Evolutionary conservation across 2,113 vertebrate genomes (phyloP), one percentile per base, ranked within the genome.

Genomic region (Ammodytes marinus): DNA sequence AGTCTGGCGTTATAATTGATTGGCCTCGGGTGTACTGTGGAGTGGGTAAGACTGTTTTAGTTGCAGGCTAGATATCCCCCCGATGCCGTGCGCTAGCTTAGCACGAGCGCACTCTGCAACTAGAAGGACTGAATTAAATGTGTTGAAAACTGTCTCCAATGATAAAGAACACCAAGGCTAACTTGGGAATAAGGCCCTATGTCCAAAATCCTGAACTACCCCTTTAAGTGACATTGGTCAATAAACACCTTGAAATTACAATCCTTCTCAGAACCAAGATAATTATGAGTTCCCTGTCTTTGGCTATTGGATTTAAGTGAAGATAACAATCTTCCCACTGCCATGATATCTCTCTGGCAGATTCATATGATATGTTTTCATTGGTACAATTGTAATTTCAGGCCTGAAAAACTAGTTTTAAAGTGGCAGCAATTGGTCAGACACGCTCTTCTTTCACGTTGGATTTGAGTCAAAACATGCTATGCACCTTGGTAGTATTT

Each of bases 291-390:
- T 69, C 46, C 42, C 11, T 50, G 37, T 17, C 5, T 13, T 3
- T 6, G 19, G 39, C 40, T 58, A 15, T 7, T 1, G 10, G 63
- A 6, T 40, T 27, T 47, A 39, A 47, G 19, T n/a, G 2, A 52
- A 73, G 50, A 63, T 15, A 40, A 35, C 11, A 52, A 49, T 53
- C 37, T 66, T 57, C 54, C 61, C 49, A 12, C 15, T 8, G 42
- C 83, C 83, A 79, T 75, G 80, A 57, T 55, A 40, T 35, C 12
- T 27, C 49, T 15, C 37, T 27, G 27, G 10, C 52, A 35, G 19
- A 55, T 75, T 78, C 54, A 64, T 76, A 64, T 72, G 42, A 80
- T 81, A 27, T 67, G 39, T 67, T 74, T 70, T 83, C 42, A 70
- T 35, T 54, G 9, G 6, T 14, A 64, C 19, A 39, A 49, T 8